Evolutionary conservation across 2,888 invertebrate genomes (phyloP).

Genomic region (Ochlodes sylvanus): DNA sequence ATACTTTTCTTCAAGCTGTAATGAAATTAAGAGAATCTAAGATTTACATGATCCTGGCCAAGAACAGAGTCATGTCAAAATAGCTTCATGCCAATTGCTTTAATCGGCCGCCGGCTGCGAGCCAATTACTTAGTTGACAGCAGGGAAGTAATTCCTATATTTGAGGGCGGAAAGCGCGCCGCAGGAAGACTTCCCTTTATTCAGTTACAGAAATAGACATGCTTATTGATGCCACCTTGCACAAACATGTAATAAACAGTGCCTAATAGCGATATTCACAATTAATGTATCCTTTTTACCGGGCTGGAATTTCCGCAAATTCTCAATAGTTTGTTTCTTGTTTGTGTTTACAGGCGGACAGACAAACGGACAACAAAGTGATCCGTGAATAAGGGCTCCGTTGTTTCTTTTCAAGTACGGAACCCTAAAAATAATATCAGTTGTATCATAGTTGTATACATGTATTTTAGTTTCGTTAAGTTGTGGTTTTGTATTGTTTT

Average conservation of each 20-base stretch:
- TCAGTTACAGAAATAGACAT: constrained; percentile 62
- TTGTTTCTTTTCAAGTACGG: too few relatives aligned
- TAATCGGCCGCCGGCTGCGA: constrained; percentile 80
- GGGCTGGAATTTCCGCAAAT: constrained; percentile 5
- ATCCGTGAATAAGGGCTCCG: too few relatives aligned
- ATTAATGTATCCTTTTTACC: constrained; percentile 25
- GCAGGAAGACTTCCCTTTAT: constrained; percentile 82
- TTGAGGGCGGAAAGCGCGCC: constrained; percentile 80
- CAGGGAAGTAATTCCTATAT: constrained; percentile 84
- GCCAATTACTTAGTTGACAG: constrained; percentile 83
- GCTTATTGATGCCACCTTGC: constrained; percentile 43
- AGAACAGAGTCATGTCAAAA: constrained; percentile 69
- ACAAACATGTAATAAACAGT: constrained; percentile 19
- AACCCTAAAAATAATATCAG: too few relatives aligned
- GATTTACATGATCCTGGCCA: constrained; percentile 26
- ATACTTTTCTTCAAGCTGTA: too few relatives aligned
- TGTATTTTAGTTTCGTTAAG: not conserved
- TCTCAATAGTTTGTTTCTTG: too few relatives aligned
- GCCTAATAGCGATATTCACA: constrained; percentile 17
- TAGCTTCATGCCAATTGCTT: constrained; percentile 80
- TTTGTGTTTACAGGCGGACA: not conserved
- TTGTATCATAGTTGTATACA: too few relatives aligned
- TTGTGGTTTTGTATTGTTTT: constrained; percentile 32
- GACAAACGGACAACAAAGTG: too few relatives aligned
- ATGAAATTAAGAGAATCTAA: constrained; percentile 1